Percentiles rank a stretch among this genome's conserved stretches.
Evolutionary conservation across 2,888 invertebrate species (phyloP).

Genomic region (Cynaeus angustus): DNA sequence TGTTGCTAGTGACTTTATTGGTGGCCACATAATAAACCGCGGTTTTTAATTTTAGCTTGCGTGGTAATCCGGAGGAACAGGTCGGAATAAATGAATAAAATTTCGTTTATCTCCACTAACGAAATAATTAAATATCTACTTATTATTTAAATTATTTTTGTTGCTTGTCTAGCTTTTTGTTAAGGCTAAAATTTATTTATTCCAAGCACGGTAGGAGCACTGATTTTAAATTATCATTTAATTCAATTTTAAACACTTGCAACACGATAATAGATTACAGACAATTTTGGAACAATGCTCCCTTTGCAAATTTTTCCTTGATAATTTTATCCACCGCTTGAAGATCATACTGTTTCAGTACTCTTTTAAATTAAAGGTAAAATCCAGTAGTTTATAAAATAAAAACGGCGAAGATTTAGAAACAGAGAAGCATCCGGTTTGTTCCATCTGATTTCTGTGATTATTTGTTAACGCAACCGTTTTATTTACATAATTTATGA

Average conservation of each 20-base stretch:
- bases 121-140: conserved; percentile 21
- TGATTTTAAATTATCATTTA: conserved; percentile 6
- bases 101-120: conserved; percentile 17
- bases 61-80: conserved; percentile 12
- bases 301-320: too few species aligned
- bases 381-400: neutral
- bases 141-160: conserved; percentile 31
- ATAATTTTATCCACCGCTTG: too few species aligned
- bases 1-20: neutral
- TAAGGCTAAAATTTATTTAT: conserved; percentile 6
- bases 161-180: conserved; percentile 15
- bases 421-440: conserved; percentile 32
- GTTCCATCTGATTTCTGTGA: conserved; percentile 36
- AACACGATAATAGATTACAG: neutral
- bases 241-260: conserved; percentile 4
- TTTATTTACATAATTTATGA: conserved; percentile 48
- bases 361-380: too few species aligned
- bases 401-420: conserved; percentile 1
- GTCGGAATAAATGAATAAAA: conserved; percentile 25
- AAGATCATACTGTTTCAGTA: too few species aligned
- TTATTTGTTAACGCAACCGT: conserved; percentile 43
- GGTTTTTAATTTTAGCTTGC: conserved; percentile 16
- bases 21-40: conserved; percentile 1
- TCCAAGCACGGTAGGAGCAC: neutral
- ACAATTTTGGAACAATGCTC: too few species aligned